Evolutionary conservation across 2,888 invertebrate species (phyloP), one percentile per base, ranked within the genome.

Genomic region (Sinhomidia bicolor): DNA sequence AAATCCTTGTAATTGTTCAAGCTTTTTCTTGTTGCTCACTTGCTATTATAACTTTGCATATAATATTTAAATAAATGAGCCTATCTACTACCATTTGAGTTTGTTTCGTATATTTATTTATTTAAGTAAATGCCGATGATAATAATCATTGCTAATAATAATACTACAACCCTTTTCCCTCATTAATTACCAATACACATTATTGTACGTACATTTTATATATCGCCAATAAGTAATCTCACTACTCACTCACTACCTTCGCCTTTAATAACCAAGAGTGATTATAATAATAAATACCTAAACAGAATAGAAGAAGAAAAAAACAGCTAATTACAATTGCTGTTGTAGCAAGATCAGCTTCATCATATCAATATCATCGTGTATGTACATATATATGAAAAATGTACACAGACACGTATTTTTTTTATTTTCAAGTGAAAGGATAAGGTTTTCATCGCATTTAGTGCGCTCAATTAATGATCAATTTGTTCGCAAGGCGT

Each of bases 101-200:
- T 5, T 36, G 36, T 36, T 36, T n/a, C n/a, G n/a, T n/a, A n/a
- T 57, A 41, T 51, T 47, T 29, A 65, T 32, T 14, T 74, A 51
- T n/a, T 9, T 68, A 62, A 47, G 51, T 51, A 71, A n/a, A 68
- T 60, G 68, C 65, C 36, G 29, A 71, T 26, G 29, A 71, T 60
- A 88, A 84, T 88, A 80, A 88, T 88, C 57, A 68, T 68, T 79
- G 20, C 41, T 76, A 82, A 82, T 82, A 83, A 78, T 62, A 80
- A 78, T n/a, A n/a, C 3, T 26, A 85, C 44, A 60, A 74, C 51
- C 88, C 65, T 47, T 82, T 83, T 71, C 74, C 60, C 41, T 89
- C 81, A 89, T 89, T 89, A 89, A 85, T 89, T 89, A 81, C 9
- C 29, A 41, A 84, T 85, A 60, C 65, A n/a, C n/a, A n/a, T n/a